Conservation (phyloP, 2,888 invertebrate species). For the Melolontha melolontha region DNA sequence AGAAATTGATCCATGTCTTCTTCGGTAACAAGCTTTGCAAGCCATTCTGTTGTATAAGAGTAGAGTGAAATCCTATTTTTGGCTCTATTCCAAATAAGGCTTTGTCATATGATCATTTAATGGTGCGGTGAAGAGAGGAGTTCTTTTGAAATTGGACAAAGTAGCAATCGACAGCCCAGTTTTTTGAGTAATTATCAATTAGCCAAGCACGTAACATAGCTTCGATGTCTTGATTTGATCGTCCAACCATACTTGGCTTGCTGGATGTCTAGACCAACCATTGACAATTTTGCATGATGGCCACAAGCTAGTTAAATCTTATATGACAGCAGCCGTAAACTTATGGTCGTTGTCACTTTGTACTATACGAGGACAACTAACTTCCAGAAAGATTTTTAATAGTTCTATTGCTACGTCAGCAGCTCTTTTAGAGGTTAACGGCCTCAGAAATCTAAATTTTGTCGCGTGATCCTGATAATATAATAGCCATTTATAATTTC, state of each 20-base stretch:
- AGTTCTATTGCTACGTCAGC: slow-evolving; percentile 27
- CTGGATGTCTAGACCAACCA: slow-evolving; percentile 32
- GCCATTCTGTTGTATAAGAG: slow-evolving; percentile 8
- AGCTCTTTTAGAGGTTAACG: slow-evolving; percentile 42
- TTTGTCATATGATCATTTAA: not conserved
- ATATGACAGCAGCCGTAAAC: slow-evolving; percentile 43
- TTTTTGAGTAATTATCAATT: too few relatives aligned
- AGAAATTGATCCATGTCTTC: slow-evolving; percentile 32
- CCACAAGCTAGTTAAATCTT: slow-evolving; percentile 43
- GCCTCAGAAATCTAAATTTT: slow-evolving; percentile 54
- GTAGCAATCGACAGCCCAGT: too few relatives aligned
- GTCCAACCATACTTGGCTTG: not conserved
- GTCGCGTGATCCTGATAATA: slow-evolving; percentile 56
- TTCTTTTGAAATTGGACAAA: too few relatives aligned
- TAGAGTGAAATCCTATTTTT: slow-evolving; percentile 15
- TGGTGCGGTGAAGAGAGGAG: too few relatives aligned
- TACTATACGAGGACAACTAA: too few relatives aligned
- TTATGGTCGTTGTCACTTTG: slow-evolving; percentile 24
- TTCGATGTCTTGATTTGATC: too few relatives aligned
- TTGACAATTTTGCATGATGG: slow-evolving; percentile 44
- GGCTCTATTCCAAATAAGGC: slow-evolving; percentile 1
- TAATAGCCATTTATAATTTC: slow-evolving; percentile 42
- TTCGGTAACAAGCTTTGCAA: slow-evolving; percentile 35
- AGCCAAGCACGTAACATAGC: too few relatives aligned
- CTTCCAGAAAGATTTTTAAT: too few relatives aligned